A percentile compares a stretch with the other conserved stretches of the same genome.
These are phyloP conservation scores for Sebastes itinus DNA, from an alignment of 2,797 vertebrate genomes.

Conservation along the genomic window DNA sequence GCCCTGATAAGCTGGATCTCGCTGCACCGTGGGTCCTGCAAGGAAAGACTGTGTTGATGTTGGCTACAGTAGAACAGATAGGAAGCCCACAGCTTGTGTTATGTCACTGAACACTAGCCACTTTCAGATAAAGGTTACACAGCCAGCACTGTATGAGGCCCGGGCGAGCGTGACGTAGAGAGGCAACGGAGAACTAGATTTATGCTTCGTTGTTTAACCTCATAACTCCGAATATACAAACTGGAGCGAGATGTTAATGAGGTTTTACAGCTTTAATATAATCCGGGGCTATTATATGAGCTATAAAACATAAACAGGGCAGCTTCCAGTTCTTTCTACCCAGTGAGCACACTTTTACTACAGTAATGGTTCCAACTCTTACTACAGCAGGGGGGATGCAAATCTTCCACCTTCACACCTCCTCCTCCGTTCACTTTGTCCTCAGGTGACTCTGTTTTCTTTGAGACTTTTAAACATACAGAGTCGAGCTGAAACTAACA, in stretches of 20 bases:
- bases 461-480: not conserved
- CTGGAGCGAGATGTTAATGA: conserved; percentile 29
- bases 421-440: conserved; percentile 3
- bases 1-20: conserved; percentile 58
- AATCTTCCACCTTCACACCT: conserved; percentile 5
- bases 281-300: conserved; percentile 26
- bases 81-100: conserved; percentile 50
- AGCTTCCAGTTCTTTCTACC: conserved; percentile 21
- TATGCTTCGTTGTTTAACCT: conserved; percentile 11
- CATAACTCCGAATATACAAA: not conserved
- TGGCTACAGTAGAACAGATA: conserved; percentile 57
- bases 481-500: not conserved
- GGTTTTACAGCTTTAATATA: conserved; percentile 33
- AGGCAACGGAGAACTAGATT: conserved; percentile 3
- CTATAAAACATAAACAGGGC: conserved; percentile 14
- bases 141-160: conserved; percentile 23
- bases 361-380: conserved; percentile 19
- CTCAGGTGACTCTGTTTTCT: conserved; percentile 18
- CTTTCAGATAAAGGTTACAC: conserved; percentile 66
- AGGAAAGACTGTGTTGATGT: conserved; percentile 59
- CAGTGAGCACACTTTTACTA: conserved; percentile 18
- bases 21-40: not conserved
- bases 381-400: conserved; percentile 30
- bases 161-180: not conserved
- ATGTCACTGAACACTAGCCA: conserved; percentile 58